phyloP scores from a whole-genome alignment of 2,113 vertebrate species.

The Vidua macroura region DNA sequence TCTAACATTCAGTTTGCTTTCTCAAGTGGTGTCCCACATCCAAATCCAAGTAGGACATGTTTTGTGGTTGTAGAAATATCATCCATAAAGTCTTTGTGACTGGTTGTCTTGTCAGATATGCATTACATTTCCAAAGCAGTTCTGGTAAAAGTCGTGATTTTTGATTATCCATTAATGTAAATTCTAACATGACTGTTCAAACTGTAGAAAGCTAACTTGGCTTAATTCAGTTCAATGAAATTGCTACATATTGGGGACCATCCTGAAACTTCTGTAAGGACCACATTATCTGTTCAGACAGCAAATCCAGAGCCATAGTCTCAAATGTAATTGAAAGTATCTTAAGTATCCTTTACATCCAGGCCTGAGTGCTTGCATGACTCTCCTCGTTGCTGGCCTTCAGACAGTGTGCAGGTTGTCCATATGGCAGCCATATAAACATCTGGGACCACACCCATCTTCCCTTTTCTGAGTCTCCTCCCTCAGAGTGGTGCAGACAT shows the following conservation, averaged over 20 bases:
- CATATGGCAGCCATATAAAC: fast-evolving
- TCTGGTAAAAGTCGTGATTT: neutral
- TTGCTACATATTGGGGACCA: neutral
- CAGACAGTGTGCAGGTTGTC: neutral
- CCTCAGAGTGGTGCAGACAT: neutral
- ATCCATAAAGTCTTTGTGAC: neutral
- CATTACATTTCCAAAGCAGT: neutral
- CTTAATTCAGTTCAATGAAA: neutral
- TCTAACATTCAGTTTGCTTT: neutral
- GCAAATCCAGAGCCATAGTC: neutral
- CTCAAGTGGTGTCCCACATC: neutral
- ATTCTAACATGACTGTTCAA: neutral
- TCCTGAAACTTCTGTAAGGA: neutral
- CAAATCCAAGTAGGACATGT: neutral
- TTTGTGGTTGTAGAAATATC: neutral
- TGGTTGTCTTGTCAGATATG: fast-evolving
- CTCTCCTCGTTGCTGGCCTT: neutral
- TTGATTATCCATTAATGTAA: neutral
- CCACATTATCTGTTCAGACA: neutral
- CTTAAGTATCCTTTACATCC: neutral
- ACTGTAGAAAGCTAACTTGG: neutral
- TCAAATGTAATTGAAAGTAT: neutral
- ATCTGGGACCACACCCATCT: neutral
- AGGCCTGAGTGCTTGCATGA: neutral
- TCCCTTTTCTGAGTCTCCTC: neutral